Evolutionary conservation across 2,797 vertebrate species (phyloP).

Genomic region (Chaetophractus vellerosus): DNA sequence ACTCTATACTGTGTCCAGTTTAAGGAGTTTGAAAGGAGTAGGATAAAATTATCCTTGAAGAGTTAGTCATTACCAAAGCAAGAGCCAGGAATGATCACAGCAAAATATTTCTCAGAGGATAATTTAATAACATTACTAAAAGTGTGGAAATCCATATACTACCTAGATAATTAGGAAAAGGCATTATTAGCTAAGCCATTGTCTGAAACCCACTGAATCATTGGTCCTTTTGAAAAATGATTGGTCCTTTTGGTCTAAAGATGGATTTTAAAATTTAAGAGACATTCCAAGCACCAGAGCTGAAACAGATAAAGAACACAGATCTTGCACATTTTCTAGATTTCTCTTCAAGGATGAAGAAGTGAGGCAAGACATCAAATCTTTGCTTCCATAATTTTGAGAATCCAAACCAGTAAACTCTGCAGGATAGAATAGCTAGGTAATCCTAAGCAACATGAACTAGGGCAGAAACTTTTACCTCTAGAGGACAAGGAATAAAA

Average conservation of each 20-base stretch:
- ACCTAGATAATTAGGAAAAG: conserved; percentile 64
- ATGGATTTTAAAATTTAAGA: conserved; percentile 80
- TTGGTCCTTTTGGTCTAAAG: conserved; percentile 79
- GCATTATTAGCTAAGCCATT: conserved; percentile 81
- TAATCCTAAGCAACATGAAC: not conserved
- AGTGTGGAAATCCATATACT: conserved; percentile 50
- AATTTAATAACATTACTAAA: conserved; percentile 75
- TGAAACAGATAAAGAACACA: conserved; percentile 68
- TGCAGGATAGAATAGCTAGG: not conserved
- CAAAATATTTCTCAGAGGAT: conserved; percentile 60
- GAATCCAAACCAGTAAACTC: not conserved
- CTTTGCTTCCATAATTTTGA: conserved; percentile 61
- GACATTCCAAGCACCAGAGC: not conserved
- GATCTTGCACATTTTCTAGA: conserved; percentile 16
- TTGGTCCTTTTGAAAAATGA: conserved; percentile 73
- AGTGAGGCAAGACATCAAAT: conserved; percentile 79
- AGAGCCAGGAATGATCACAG: conserved; percentile 52
- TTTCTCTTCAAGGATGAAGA: conserved; percentile 68
- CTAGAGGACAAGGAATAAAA: not conserved
- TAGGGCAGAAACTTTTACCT: not conserved
- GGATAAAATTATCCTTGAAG: conserved; percentile 56
- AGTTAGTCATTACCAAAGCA: conserved; percentile 68
- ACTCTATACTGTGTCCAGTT: not conserved
- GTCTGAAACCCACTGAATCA: conserved; percentile 84
- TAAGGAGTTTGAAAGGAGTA: not conserved